Evolutionary conservation across 2,113 vertebrate species (phyloP).

Genomic region (Centropristis striata): DNA sequence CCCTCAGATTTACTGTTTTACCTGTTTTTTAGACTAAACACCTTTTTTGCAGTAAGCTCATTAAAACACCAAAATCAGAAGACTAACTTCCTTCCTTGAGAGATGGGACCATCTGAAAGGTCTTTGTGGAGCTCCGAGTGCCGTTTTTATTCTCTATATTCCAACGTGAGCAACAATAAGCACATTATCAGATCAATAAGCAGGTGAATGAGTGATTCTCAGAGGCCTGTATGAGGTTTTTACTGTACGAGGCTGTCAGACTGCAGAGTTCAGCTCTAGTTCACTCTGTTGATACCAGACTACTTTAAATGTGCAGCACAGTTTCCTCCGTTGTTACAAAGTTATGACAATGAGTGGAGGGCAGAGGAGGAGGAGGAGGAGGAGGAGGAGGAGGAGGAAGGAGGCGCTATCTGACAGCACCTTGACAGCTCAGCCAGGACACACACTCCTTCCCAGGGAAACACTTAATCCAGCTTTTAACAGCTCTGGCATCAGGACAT

Average conservation of each 20-base stretch:
- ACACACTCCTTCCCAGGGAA: conserved; percentile 66
- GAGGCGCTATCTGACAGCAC: conserved; percentile 68
- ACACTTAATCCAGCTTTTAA: conserved; percentile 82
- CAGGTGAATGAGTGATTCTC: neutral
- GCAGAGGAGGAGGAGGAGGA: conserved; percentile 56
- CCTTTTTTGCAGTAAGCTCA: too few species aligned
- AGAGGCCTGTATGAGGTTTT: neutral
- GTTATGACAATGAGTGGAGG: conserved; percentile 55
- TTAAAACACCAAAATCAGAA: too few species aligned
- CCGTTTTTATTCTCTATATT: too few species aligned
- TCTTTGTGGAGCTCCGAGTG: too few species aligned
- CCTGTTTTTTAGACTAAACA: too few species aligned
- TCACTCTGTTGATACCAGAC: conserved; percentile 26
- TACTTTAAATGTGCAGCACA: conserved; percentile 40
- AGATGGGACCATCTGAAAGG: too few species aligned
- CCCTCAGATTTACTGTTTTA: too few species aligned
- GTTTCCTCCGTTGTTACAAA: conserved; percentile 37
- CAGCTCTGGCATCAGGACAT: conserved; percentile 71
- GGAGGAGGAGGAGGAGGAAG: conserved; percentile 57
- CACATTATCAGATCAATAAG: neutral
- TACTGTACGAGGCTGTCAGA: neutral
- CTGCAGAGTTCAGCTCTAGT: conserved; percentile 5
- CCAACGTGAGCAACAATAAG: neutral
- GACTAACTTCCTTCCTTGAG: too few species aligned
- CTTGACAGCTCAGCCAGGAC: conserved; percentile 70